Conservation (phyloP, 2,888 invertebrate species). For the Parnassius apollo region DNA sequence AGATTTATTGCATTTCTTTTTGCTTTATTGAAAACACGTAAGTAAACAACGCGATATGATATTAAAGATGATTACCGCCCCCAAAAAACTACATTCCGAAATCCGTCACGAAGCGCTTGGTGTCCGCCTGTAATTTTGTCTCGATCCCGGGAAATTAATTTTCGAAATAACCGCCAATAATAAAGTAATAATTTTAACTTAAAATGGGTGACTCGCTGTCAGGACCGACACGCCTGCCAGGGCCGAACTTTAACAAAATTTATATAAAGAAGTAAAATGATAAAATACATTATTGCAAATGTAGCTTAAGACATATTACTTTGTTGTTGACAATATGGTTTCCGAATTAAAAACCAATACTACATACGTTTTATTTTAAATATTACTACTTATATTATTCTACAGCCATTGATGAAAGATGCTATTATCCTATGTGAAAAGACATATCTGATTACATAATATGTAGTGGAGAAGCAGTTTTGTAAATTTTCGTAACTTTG, state of each 20-base stretch:
- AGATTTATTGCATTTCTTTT: constrained; percentile 18
- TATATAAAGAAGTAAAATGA: too few relatives aligned
- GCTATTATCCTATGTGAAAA: too few relatives aligned
- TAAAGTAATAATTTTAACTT: constrained; percentile 75
- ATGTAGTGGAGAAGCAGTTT: too few relatives aligned
- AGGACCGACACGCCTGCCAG: constrained; percentile 53
- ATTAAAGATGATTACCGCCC: constrained; percentile 23
- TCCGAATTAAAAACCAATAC: too few relatives aligned
- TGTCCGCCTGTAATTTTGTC: constrained; percentile 63
- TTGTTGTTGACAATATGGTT: too few relatives aligned
- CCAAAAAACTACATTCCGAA: constrained; percentile 21
- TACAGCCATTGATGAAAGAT: too few relatives aligned
- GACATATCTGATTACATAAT: too few relatives aligned
- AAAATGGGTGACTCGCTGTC: constrained; percentile 62
- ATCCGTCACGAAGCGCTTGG: constrained; percentile 34
- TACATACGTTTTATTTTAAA: too few relatives aligned
- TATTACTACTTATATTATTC: too few relatives aligned
- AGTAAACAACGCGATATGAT: constrained; percentile 22
- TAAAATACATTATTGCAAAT: too few relatives aligned
- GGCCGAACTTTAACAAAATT: constrained; percentile 39
- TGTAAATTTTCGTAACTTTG: too few relatives aligned
- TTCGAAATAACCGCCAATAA: constrained; percentile 72
- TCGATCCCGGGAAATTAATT: constrained; percentile 78
- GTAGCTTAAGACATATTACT: too few relatives aligned
- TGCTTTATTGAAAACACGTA: constrained; percentile 20